These are phyloP conservation scores for Melanotaenia duboulayi DNA, from an alignment of 2,113 vertebrate species.

Conservation along the genomic window DNA sequence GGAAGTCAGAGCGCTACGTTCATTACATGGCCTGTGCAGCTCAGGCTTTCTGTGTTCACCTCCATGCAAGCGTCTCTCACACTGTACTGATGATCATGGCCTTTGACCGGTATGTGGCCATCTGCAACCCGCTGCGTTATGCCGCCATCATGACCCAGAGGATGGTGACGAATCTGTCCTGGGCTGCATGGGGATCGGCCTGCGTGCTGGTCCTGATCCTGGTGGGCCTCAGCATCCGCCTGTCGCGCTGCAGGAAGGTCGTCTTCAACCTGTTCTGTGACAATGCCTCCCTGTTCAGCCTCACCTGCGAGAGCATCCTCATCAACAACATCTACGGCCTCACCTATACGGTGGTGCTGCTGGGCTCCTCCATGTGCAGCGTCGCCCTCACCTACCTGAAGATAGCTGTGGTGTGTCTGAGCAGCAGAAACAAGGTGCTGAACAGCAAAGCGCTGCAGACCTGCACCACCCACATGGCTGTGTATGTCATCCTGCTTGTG, in stretches of 20 bases:
- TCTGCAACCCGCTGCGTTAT: conserved; percentile 75
- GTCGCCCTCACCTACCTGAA: conserved; percentile 69
- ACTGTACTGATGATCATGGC: conserved; percentile 76
- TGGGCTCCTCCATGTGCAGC: conserved; percentile 61
- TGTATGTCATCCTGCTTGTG: conserved; percentile 40
- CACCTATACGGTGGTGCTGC: conserved; percentile 53
- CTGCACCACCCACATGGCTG: conserved; percentile 71
- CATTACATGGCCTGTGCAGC: conserved; percentile 48
- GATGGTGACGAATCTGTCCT: conserved; percentile 65
- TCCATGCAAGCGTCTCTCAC: conserved; percentile 40
- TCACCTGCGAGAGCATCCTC: conserved; percentile 69
- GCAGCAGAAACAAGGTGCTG: conserved; percentile 63
- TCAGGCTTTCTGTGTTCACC: conserved; percentile 64
- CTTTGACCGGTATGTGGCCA: conserved; percentile 78
- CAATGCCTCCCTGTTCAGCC: conserved; percentile 76
- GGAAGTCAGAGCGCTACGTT: conserved; percentile 36
- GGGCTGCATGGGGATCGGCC: conserved; percentile 64
- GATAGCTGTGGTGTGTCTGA: conserved; percentile 65
- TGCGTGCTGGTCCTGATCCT: conserved; percentile 59
- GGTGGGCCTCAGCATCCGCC: conserved; percentile 62
- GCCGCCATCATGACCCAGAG: conserved; percentile 61
- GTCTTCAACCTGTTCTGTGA: conserved; percentile 66
- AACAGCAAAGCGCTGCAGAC: conserved; percentile 77
- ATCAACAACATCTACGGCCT: conserved; percentile 76
- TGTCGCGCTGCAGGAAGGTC: conserved; percentile 68